These are phyloP conservation scores for Calameuta filiformis DNA, from an alignment of 2,888 invertebrate species.

Conservation along the genomic window DNA sequence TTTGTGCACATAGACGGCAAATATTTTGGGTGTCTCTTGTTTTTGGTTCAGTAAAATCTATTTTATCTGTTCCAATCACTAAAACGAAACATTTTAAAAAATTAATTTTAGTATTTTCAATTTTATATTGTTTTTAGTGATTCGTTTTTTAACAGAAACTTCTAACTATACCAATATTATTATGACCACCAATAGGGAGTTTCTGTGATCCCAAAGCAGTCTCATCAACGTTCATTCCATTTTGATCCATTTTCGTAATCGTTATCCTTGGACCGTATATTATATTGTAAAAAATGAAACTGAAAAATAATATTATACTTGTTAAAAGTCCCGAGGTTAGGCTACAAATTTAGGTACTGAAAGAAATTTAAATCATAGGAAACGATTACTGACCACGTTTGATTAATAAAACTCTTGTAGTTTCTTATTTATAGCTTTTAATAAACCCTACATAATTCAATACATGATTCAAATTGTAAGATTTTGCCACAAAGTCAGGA, in stretches of 20 bases:
- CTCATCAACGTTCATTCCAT: background rate
- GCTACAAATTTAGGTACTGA: background rate
- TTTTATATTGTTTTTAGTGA: background rate
- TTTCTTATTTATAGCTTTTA: background rate
- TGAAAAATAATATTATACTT: background rate
- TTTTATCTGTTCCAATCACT: background rate
- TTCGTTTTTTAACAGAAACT: background rate
- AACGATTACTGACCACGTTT: background rate
- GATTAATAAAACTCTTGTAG: background rate
- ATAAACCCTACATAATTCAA: background rate
- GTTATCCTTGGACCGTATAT: background rate
- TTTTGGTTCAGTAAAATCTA: background rate
- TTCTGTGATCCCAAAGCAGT: background rate
- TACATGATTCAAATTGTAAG: background rate
- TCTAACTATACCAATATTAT: background rate
- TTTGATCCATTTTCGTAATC: background rate
- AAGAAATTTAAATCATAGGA: background rate
- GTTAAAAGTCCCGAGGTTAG: background rate
- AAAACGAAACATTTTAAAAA: background rate
- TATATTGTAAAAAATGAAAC: background rate
- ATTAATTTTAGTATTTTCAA: background rate
- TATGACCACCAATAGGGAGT: background rate
- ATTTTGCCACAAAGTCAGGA: background rate
- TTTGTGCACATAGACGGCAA: slow-evolving; percentile 26
- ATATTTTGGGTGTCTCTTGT: background rate